A percentile compares a stretch with the other conserved stretches of the same genome.
Evolutionary conservation across 2,888 invertebrate species (phyloP).

Genomic region (Boloria selene): DNA sequence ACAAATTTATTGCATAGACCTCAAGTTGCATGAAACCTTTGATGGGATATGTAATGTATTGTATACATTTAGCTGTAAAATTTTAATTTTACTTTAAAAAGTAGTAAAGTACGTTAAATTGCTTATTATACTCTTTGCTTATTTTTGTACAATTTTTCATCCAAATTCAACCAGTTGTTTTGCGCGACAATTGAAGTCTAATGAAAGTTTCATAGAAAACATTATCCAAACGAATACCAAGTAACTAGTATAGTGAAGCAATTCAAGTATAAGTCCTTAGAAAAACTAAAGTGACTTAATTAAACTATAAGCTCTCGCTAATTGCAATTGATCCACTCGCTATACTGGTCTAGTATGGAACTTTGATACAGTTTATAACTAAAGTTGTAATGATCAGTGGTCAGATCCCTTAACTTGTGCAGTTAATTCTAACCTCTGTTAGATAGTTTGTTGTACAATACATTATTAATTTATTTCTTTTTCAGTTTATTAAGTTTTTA

Average conservation of each 20-base stretch:
- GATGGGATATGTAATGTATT: constrained; percentile 20
- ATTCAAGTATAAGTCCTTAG: neutral
- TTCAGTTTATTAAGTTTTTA: no score
- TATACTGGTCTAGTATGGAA: neutral
- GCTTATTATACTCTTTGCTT: no score
- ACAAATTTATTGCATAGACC: constrained; percentile 32
- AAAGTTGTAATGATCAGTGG: constrained; percentile 6
- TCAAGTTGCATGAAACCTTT: constrained; percentile 27
- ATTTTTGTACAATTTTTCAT: no score
- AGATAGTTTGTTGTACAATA: no score
- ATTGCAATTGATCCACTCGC: neutral
- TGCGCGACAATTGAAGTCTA: no score
- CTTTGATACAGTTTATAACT: neutral
- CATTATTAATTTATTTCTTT: no score
- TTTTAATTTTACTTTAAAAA: neutral
- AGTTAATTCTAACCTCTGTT: neutral
- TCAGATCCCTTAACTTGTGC: neutral
- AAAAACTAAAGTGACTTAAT: constrained; percentile 2
- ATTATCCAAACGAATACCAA: no score
- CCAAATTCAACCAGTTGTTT: no score
- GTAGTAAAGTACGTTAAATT: no score
- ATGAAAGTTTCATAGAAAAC: no score
- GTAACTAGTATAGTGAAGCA: no score
- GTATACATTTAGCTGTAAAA: neutral
- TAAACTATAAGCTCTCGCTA: neutral